phyloP scores from a whole-genome alignment of 2,113 vertebrate species.

The Neofelis nebulosa region DNA sequence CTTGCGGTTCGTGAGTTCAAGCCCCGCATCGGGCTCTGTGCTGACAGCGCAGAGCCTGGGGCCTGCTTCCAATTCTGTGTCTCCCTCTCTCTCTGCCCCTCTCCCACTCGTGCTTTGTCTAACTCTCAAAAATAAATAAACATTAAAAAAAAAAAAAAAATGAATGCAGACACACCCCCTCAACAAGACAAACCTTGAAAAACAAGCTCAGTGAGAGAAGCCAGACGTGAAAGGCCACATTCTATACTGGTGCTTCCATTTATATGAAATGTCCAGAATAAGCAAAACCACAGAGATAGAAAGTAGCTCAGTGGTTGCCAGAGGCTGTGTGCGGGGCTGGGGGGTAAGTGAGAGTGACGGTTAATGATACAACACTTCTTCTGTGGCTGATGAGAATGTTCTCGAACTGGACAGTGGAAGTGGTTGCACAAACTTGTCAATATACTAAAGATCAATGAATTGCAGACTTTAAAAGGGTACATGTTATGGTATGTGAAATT shows the following conservation, averaged over 20 bases:
- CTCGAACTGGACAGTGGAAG: no score
- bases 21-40: no score
- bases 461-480: neutral
- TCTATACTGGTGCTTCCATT: rapidly evolving
- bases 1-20: no score
- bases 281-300: neutral
- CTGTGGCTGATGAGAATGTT: neutral
- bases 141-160: no score
- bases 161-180: neutral
- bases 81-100: no score
- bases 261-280: neutral
- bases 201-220: neutral
- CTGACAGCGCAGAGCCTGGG: no score
- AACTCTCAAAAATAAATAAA: no score
- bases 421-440: neutral
- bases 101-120: no score
- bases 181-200: no score
- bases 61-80: no score
- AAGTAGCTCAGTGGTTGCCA: neutral
- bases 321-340: neutral
- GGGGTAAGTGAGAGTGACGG: neutral
- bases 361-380: rapidly evolving
- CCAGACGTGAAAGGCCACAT: neutral
- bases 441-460: neutral
- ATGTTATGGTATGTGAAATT: neutral